Evolutionary conservation across 2,113 vertebrate species (phyloP).

Genomic region (Zapus hudsonius): DNA sequence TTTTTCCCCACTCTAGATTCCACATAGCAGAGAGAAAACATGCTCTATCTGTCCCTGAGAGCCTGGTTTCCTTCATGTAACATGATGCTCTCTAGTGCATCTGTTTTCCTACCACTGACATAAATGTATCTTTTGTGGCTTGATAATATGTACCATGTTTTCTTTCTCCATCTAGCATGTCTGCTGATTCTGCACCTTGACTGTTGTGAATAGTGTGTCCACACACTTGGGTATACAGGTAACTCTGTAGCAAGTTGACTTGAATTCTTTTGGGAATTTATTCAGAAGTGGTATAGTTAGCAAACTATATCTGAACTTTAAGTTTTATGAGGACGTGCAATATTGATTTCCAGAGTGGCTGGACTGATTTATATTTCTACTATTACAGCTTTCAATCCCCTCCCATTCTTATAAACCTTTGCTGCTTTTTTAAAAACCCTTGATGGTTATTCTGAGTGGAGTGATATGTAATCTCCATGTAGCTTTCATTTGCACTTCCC

Average conservation of each 20-base stretch:
- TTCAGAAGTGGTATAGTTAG: not conserved
- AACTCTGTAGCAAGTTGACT: not conserved
- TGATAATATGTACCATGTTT: not conserved
- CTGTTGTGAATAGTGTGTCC: not conserved
- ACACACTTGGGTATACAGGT: not conserved
- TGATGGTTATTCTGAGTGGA: not conserved
- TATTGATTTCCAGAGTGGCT: not conserved
- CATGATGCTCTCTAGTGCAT: not conserved
- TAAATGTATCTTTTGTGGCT: not conserved
- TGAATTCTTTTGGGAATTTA: not conserved
- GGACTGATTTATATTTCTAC: not conserved
- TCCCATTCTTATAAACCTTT: not conserved
- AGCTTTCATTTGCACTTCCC: not conserved
- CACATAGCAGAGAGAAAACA: not conserved
- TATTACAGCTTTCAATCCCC: not conserved
- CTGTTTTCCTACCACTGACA: not conserved
- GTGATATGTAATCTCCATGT: not conserved
- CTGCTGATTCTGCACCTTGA: not conserved
- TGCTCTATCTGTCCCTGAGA: not conserved
- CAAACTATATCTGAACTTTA: not conserved
- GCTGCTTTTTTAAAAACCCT: not conserved
- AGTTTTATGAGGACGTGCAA: not conserved
- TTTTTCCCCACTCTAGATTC: not conserved
- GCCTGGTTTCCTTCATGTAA: not conserved
- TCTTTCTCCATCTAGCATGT: not conserved